phyloP scores from a whole-genome alignment of 2,113 vertebrate genomes.

The Myrmophylax atrothorax region DNA sequence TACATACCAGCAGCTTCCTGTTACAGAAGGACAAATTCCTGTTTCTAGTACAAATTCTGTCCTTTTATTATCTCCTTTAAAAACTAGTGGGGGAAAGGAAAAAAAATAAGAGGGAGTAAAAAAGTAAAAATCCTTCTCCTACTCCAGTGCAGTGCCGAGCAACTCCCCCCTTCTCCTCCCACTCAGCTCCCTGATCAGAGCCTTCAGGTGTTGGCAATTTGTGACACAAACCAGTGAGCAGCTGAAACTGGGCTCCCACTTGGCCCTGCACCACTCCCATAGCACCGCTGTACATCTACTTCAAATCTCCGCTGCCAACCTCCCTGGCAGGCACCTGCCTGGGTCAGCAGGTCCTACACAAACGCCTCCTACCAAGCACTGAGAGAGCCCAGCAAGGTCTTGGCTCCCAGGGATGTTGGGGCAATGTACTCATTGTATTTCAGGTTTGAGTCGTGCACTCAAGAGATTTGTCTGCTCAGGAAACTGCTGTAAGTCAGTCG shows the following conservation, averaged over 20 bases:
- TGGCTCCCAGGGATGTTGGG: not conserved
- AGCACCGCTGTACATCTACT: not conserved
- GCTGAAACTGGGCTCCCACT: not conserved
- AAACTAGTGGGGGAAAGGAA: not conserved
- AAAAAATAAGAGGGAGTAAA: not conserved
- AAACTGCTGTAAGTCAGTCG: not conserved
- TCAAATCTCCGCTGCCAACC: not conserved
- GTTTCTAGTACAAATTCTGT: conserved; percentile 30
- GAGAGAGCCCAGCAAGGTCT: not conserved
- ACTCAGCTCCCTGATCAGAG: not conserved
- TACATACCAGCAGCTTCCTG: conserved; percentile 48
- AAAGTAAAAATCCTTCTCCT: not conserved
- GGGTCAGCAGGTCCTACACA: fast-evolving
- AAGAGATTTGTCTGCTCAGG: not conserved
- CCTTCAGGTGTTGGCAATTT: not conserved
- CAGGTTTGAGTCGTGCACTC: fast-evolving
- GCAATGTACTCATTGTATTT: fast-evolving
- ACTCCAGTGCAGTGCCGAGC: not conserved
- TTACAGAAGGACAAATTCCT: conserved; percentile 40
- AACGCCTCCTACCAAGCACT: not conserved
- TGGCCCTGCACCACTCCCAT: not conserved
- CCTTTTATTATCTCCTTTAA: not conserved
- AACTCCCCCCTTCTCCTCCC: not conserved
- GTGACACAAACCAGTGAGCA: not conserved
- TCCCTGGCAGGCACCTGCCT: not conserved